Evolutionary conservation across 2,797 vertebrate species (phyloP).

Genomic region (Gastrophryne carolinensis): DNA sequence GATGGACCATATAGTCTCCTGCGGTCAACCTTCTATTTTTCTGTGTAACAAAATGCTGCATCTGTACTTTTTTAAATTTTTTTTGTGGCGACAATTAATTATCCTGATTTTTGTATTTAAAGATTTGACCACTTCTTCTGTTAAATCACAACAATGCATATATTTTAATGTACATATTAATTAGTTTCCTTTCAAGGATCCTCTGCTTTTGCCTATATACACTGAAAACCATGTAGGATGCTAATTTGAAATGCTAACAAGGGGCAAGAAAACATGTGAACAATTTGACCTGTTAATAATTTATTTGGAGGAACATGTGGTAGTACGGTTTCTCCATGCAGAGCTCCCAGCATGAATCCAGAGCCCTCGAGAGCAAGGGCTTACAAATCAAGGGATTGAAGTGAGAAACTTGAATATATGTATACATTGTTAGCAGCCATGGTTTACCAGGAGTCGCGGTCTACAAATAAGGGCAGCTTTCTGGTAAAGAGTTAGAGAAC

Average conservation of each 20-base stretch:
- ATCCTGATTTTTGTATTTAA: background rate
- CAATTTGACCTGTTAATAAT: constrained; percentile 40
- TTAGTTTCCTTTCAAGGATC: background rate
- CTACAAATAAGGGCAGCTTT: background rate
- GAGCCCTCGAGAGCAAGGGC: constrained; percentile 19
- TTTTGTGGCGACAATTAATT: no score
- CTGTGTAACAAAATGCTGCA: no score
- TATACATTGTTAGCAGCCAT: constrained; percentile 33
- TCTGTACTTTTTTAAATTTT: no score
- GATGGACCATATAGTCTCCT: no score
- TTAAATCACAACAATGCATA: background rate
- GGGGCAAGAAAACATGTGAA: constrained; percentile 35
- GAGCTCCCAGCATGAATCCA: constrained; percentile 3
- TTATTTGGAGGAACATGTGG: constrained; percentile 31
- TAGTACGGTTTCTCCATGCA: background rate
- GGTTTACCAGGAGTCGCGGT: constrained; percentile 1
- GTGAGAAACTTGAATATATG: constrained; percentile 31
- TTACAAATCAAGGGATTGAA: constrained; percentile 21
- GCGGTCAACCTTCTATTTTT: no score
- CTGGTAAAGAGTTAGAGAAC: background rate
- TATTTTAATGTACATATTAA: background rate
- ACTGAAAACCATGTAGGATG: background rate
- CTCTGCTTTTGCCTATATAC: background rate
- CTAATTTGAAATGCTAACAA: constrained; percentile 34
- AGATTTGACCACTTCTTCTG: background rate